These are phyloP conservation scores for Cassiopea andromeda DNA, from an alignment of 30 jellyfish, hydroid and myxozoan genomes.

Conservation along the genomic window DNA sequence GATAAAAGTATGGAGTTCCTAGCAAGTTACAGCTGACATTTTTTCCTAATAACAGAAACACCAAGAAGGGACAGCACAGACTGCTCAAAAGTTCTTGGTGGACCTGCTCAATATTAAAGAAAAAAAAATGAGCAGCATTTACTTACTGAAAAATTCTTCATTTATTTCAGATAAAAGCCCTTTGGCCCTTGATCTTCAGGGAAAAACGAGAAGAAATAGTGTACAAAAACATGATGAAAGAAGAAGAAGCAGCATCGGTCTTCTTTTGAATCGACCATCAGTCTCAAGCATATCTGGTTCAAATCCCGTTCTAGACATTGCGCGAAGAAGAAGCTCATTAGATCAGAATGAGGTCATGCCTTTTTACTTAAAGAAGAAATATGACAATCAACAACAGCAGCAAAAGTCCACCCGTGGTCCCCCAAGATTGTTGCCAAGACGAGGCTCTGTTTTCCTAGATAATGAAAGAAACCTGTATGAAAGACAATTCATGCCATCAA, in stretches of 20 bases:
- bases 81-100: not conserved
- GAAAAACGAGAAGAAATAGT: not conserved
- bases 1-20: too few relatives aligned
- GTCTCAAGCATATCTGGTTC: constrained; percentile 5
- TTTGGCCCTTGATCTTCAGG: not conserved
- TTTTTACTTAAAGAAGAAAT: constrained; percentile 62
- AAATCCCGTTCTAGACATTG: not conserved
- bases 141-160: not conserved
- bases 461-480: constrained; percentile 22
- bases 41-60: too few relatives aligned
- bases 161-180: not conserved
- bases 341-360: constrained; percentile 63
- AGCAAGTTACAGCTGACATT: too few relatives aligned
- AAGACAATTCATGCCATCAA: constrained; percentile 43
- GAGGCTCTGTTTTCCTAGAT: constrained; percentile 51
- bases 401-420: not conserved
- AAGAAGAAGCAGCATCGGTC: constrained; percentile 18
- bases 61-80: too few relatives aligned
- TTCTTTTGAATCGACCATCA: not conserved
- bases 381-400: constrained; percentile 20
- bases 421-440: constrained; percentile 16
- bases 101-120: not conserved
- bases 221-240: not conserved
- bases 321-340: constrained; percentile 15
- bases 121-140: not conserved